Evolutionary conservation across 2,888 invertebrate species (phyloP).

Genomic region (Achlya flavicornis): DNA sequence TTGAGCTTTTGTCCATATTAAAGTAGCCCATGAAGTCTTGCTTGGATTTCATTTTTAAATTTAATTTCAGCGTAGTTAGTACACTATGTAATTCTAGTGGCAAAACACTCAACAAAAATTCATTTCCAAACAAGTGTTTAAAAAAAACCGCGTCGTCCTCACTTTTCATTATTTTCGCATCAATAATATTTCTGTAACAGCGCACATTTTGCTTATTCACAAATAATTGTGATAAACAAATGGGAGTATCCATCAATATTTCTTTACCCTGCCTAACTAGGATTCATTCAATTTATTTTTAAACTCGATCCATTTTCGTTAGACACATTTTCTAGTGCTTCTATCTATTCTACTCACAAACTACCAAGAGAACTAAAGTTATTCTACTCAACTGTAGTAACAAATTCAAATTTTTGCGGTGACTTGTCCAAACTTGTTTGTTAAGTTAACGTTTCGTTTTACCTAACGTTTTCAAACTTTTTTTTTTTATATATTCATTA

Average conservation of each 20-base stretch:
- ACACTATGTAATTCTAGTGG: constrained; percentile 42
- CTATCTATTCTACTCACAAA: no score
- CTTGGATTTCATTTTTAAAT: constrained; percentile 49
- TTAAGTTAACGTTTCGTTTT: constrained; percentile 9
- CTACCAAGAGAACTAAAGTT: no score
- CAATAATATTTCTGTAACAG: constrained; percentile 61
- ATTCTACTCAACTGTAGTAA: no score
- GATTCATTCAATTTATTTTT: neutral
- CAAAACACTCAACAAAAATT: constrained; percentile 43
- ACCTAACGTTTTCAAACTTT: neutral
- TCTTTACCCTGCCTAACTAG: no score
- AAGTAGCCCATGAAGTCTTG: constrained; percentile 64
- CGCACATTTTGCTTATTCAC: constrained; percentile 73
- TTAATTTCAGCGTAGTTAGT: constrained; percentile 48
- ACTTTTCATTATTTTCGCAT: constrained; percentile 50
- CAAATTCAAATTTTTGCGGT: constrained; percentile 48
- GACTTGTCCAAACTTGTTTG: constrained; percentile 61
- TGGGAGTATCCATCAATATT: constrained; percentile 45
- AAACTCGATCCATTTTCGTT: no score
- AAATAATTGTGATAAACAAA: constrained; percentile 68
- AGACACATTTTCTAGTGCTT: neutral
- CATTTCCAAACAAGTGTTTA: constrained; percentile 46
- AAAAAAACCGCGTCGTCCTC: constrained; percentile 37
- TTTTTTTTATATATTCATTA: no score
- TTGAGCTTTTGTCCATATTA: constrained; percentile 22